Evolutionary conservation across 2,888 invertebrate genomes (phyloP), one percentile per base, ranked within the genome.

Genomic region (Apodemia zela): DNA sequence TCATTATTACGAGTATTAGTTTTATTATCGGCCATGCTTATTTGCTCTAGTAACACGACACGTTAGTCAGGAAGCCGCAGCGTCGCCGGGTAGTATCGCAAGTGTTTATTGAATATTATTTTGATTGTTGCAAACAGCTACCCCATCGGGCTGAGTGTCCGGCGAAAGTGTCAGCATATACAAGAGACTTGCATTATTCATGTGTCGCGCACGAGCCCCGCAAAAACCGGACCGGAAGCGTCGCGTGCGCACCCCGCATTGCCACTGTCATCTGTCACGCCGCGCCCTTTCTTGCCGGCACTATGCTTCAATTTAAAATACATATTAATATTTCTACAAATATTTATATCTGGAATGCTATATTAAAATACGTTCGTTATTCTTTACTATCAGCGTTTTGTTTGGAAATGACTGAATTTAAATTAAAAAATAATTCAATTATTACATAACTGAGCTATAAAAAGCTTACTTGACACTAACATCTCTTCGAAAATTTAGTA

Each of bases 141-240:
- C 42, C 13, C 42, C 4, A 0, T 42, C 8, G 42, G 7, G 42
- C 42, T 1, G 17, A 18, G 49, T 18, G 49, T 49, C 8, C 18
- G 18, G 18, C 49, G 49, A 49, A 49, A 18, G 51, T 51, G 51
- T 51, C 51, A 51, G 51, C 11, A 18, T 21, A 51, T n/a, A 18
- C 51, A 21, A 18, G 60, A 42, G 54, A 58, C 51, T 6, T 60
- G 62, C 65, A 65, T 65, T 60, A 62, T 62, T 62, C 62, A 62
- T 60, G 54, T 58, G 21, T 15, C 57, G 60, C 58, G 59, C 65
- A 47, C 57, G 69, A 35, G 64, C 67, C 65, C 47, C 67, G 66
- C 51, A 51, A 51, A 51, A 51, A 51, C 51, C 18, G 51, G 8
- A 51, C 18, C 51, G 51, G 51, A 51, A 51, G 51, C 18, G 51